A percentile compares a stretch with the other conserved stretches of the same genome.
phyloP scores from a whole-genome alignment of 2,888 invertebrate species.

The Cistogaster globosa region DNA sequence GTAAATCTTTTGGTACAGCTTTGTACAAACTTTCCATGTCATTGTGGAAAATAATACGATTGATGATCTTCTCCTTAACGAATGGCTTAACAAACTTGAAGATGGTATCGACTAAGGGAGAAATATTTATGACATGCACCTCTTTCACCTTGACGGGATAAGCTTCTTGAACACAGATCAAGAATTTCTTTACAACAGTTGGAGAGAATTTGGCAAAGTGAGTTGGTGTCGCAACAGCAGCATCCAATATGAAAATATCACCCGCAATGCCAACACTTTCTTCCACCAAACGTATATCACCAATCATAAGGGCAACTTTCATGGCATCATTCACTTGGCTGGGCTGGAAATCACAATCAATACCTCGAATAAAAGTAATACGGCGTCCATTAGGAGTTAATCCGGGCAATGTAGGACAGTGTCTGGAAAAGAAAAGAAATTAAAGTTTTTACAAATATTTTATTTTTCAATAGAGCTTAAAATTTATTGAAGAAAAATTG shows the following conservation, averaged over 20 bases:
- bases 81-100: conserved; percentile 93
- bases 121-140: conserved; percentile 93
- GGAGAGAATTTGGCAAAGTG: conserved; percentile 94
- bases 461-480: no score
- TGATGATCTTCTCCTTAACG: conserved; percentile 93
- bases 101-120: conserved; percentile 92
- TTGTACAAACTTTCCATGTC: conserved; percentile 90
- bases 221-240: conserved; percentile 89
- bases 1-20: conserved; percentile 89
- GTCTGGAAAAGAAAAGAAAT: conserved; percentile 83
- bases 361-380: conserved; percentile 89
- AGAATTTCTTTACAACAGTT: conserved; percentile 91
- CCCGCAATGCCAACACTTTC: conserved; percentile 92
- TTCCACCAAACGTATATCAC: conserved; percentile 90
- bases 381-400: conserved; percentile 91
- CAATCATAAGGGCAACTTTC: conserved; percentile 93
- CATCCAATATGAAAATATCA: conserved; percentile 92
- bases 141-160: conserved; percentile 94
- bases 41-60: conserved; percentile 91
- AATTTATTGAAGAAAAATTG: no score
- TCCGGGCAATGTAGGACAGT: conserved; percentile 91
- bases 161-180: conserved; percentile 93
- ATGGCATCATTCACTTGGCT: conserved; percentile 90
- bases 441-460: no score
- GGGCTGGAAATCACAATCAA: conserved; percentile 88